Base-by-base conservation (phyloP, 1,140 invertebrate genomes). In the Anastrepha obliqua region DNA sequence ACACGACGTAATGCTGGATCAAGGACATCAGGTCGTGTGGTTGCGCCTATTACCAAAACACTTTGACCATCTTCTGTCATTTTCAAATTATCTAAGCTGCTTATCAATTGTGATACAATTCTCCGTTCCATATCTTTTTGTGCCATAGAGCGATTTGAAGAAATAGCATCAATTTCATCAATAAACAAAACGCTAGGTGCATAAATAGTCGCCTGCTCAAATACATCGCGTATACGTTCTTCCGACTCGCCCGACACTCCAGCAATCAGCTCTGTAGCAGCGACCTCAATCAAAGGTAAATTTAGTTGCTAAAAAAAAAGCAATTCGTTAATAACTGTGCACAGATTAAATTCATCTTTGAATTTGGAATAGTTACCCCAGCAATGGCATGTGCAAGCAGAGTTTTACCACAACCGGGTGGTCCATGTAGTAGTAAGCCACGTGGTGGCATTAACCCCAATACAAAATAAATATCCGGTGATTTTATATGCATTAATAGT, bases 161-260 rank as follows among this genome's bases (percentile, higher is more conserved):
- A 97, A 87, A 99, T 96, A 44, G 97, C 96, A 94, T 99, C 98
- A 87, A 99, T 97, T 94, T 99, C 98, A 94, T 99, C 98, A 87
- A 99, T 96, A 90, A 99, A 98, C n/a, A 99, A 93, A 44, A 99
- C 95, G 93, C 97, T 97, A 0, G 98, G 97, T 58, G 97, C 95
- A 74, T 93, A 91, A 58, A 95, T 91, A 6, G 95, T 92, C 29
- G 98, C 98, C 92, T 96, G 96, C 59, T 98, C 96, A 94, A 99
- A 99, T 5, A 99, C 91, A 88, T 98, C 96, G 87, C 98, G 94
- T 86, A 99, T 97, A 89, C 97, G 95, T 90, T 97, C 96, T 94
- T 99, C 99, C 15, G 97, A 99, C 93, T 99, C 98, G 0, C 98
- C 98, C 3, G 98, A 99, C 89, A 99, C 95, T 17, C 98, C 98